Base-by-base conservation (phyloP, 2,113 vertebrate genomes). In the Varanus salvator region DNA sequence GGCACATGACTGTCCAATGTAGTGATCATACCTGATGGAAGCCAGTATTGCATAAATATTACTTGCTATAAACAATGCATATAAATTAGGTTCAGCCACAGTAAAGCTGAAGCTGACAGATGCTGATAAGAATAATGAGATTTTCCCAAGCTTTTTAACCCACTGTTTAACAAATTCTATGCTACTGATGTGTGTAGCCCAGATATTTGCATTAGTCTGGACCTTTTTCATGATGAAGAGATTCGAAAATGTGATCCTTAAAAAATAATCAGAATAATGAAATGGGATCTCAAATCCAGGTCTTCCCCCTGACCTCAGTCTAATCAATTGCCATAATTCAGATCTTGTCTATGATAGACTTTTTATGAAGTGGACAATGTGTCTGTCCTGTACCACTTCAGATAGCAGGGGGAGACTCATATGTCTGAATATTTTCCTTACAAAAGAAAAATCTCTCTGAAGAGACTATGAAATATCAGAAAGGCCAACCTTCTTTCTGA, bases 21-120 rank as follows among this genome's bases (percentile, higher is more conserved):
- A 3, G 88, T 87, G 7, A 31, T 66, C 95, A 19, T 92, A 87
- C 66, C 89, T 92, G 89, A 92, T 74, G 69, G n/a, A 91, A 75
- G 71, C 80, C 1, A 38, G 89, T 87, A 91, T 78, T 87, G 76
- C 29, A 87, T 93, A 87, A 89, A 54, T 87, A 92, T 94, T 89
- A 95, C 92, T 96, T 95, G 93, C 87, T 92, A 85, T 83, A 57
- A 54, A 71, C 71, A 88, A 93, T 82, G 89, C 93, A 92, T 95
- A 92, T 93, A 95, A 94, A 96, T 95, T 94, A 88, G 88, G 92
- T 95, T 96, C 8, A 93, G 93, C 94, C 95, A 96, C 60, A 95
- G 94, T 94, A 95, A 95, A 93, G 87, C 85, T 87, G 54, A 95
- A 95, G 89, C 80, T 89, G 91, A 93, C 68, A 88, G 31, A 91